Evolutionary conservation across 92 coral and sea anemone genomes (phyloP).

Genomic region (Zoanthus sociatus): DNA sequence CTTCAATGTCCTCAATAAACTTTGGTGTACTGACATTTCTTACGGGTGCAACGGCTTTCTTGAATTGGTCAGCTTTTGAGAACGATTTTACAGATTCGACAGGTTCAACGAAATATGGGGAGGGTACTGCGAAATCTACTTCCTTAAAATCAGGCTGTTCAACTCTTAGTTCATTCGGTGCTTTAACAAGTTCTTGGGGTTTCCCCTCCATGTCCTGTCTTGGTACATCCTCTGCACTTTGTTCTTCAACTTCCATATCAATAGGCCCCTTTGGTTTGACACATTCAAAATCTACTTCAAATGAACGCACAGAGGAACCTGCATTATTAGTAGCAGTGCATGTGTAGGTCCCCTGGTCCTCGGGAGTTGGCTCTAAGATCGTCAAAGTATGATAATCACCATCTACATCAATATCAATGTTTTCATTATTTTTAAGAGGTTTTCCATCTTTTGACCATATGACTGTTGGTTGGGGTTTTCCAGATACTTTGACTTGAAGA

Average conservation of each 20-base stretch:
- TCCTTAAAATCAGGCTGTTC: constrained; percentile 40
- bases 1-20: constrained; percentile 61
- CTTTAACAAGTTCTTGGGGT: not conserved
- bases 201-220: not conserved
- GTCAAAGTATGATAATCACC: constrained; percentile 71
- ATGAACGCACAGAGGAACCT: constrained; percentile 84
- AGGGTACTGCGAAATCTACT: constrained; percentile 62
- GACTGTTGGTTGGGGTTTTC: constrained; percentile 65
- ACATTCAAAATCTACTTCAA: constrained; percentile 88
- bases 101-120: constrained; percentile 48
- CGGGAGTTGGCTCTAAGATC: constrained; percentile 73
- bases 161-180: constrained; percentile 13
- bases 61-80: not conserved
- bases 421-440: constrained; percentile 60
- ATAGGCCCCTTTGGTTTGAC: not conserved
- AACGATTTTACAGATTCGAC: constrained; percentile 11
- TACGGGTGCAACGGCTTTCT: constrained; percentile 5
- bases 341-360: constrained; percentile 84
- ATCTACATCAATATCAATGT: constrained; percentile 65
- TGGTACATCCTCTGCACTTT: too few species aligned
- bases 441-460: constrained; percentile 73
- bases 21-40: constrained; percentile 63
- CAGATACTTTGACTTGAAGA: constrained; percentile 65
- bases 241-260: constrained; percentile 5
- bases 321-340: constrained; percentile 87